Evolutionary conservation across 2,797 vertebrate genomes (phyloP).

Genomic region (Mormyrus proboscirostris): DNA sequence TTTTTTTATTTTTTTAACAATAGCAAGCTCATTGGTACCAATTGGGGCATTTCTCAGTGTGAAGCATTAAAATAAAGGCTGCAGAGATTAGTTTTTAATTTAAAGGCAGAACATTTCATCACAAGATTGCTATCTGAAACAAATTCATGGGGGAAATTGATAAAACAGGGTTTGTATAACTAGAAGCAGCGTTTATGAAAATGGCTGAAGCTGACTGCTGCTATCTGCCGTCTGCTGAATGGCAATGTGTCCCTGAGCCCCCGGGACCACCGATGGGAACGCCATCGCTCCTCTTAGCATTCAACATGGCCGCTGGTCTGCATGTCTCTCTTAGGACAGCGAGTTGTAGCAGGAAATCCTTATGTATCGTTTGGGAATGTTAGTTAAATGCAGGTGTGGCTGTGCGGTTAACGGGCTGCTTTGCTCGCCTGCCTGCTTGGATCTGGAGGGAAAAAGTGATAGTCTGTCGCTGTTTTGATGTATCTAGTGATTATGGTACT

Average conservation of each 20-base stretch:
- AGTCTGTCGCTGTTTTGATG: not conserved
- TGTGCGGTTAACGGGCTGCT: not conserved
- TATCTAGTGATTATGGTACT: not conserved
- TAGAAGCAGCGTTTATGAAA: conserved; percentile 19
- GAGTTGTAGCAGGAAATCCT: not conserved
- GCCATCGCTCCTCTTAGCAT: not conserved
- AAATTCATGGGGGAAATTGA: conserved; percentile 22
- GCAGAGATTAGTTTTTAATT: conserved; percentile 16
- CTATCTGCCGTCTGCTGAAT: conserved; percentile 17
- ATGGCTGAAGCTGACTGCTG: conserved; percentile 22
- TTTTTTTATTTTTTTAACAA: not conserved
- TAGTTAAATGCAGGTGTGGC: not conserved
- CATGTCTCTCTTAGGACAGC: not conserved
- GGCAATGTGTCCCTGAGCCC: not conserved
- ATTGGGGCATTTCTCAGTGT: not conserved
- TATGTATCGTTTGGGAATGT: not conserved
- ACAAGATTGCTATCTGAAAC: conserved; percentile 8
- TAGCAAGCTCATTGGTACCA: not conserved
- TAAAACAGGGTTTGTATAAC: conserved; percentile 15
- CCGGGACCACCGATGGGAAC: not conserved
- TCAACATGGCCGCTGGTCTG: not conserved
- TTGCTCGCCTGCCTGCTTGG: not conserved
- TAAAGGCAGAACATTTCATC: conserved; percentile 11
- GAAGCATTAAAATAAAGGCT: not conserved
- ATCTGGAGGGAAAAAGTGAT: not conserved